Evolutionary conservation across 2,888 invertebrate genomes (phyloP).

Genomic region (Cordilura impudica): DNA sequence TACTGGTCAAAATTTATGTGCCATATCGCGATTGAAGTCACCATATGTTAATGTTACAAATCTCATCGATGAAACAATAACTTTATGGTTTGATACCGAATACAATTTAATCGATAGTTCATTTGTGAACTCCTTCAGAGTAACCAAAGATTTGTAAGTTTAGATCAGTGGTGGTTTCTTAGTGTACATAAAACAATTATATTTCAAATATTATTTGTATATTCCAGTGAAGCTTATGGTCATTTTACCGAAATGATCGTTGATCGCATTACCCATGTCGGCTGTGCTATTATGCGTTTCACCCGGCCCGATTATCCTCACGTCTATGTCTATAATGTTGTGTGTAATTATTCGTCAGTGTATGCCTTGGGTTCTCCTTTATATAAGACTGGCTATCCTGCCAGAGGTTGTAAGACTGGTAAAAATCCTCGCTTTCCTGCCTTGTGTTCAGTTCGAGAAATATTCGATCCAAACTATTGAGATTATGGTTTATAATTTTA

Average conservation of each 20-base stretch:
- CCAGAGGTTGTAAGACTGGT: conserved; percentile 72
- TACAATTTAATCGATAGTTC: conserved; percentile 74
- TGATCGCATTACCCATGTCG: conserved; percentile 74
- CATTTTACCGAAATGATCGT: conserved; percentile 77
- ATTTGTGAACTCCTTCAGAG: conserved; percentile 71
- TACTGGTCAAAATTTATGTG: conserved; percentile 75
- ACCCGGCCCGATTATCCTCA: conserved; percentile 72
- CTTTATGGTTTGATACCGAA: conserved; percentile 75
- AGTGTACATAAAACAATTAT: neutral
- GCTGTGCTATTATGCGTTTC: conserved; percentile 75
- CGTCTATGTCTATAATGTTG: conserved; percentile 73
- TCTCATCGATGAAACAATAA: conserved; percentile 72
- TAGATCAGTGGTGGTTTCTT: neutral
- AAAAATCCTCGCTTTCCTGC: conserved; percentile 74
- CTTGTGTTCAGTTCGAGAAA: conserved; percentile 72
- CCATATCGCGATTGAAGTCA: conserved; percentile 71
- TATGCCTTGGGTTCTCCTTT: conserved; percentile 74
- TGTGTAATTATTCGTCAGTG: conserved; percentile 76
- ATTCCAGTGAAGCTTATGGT: conserved; percentile 75
- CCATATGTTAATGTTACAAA: conserved; percentile 72
- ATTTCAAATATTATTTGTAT: too few relatives aligned
- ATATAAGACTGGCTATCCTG: conserved; percentile 71
- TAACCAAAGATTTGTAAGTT: conserved; percentile 75
- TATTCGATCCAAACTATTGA: conserved; percentile 74
- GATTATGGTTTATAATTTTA: neutral